Evolutionary conservation across 2,113 vertebrate species (phyloP).

Genomic region (Rhinolophus sinicus): DNA sequence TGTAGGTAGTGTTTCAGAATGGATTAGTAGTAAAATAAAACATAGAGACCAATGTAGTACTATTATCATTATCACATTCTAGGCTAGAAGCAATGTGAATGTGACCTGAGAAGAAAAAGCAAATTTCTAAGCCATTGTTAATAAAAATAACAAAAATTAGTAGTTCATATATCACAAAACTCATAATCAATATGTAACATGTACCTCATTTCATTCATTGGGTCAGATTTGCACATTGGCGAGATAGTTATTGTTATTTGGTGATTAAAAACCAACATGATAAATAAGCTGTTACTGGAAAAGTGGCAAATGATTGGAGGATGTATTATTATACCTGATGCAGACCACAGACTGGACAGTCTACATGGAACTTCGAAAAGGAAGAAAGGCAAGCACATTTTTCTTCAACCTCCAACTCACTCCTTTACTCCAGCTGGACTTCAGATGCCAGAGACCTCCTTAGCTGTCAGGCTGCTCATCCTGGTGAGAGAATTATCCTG

Average conservation of each 20-base stretch:
- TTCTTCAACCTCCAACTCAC: background rate
- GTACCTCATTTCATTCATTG: background rate
- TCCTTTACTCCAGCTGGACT: background rate
- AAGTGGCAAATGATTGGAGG: background rate
- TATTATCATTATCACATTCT: background rate
- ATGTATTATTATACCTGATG: background rate
- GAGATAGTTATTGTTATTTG: background rate
- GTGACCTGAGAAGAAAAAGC: background rate
- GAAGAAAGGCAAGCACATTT: background rate
- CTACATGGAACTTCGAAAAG: background rate
- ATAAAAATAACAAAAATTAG: background rate
- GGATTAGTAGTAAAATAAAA: background rate
- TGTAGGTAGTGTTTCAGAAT: background rate
- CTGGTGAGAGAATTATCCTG: background rate
- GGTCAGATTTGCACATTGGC: background rate
- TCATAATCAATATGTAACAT: background rate
- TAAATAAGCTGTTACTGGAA: background rate
- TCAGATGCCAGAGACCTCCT: background rate
- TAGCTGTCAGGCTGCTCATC: background rate
- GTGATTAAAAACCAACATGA: background rate
- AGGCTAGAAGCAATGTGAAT: background rate
- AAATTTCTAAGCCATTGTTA: background rate
- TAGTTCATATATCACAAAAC: background rate
- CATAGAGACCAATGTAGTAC: background rate
- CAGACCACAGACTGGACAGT: background rate